Conservation (phyloP, 2,797 vertebrate genomes). For the Gallinago nigripennis region DNA sequence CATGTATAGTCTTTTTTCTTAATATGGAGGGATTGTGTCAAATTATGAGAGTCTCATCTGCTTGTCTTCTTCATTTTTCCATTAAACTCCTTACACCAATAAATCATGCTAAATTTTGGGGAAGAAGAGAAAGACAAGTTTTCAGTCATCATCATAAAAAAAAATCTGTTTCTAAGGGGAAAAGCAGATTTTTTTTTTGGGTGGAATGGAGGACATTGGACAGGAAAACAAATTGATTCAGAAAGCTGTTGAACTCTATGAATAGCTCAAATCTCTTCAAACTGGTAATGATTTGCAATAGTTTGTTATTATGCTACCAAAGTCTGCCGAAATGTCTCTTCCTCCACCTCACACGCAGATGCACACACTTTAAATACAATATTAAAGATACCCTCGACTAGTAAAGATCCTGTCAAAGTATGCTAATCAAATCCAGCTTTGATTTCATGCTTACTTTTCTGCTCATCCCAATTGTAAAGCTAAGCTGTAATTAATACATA, state of each 20-base stretch:
- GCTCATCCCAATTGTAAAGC: conserved; percentile 69
- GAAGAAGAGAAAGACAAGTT: not conserved
- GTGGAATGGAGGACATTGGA: not conserved
- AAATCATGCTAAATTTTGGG: not conserved
- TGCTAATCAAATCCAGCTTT: conserved; percentile 73
- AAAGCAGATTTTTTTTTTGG: not conserved
- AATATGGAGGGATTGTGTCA: not conserved
- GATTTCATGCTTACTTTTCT: conserved; percentile 73
- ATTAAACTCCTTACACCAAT: not conserved
- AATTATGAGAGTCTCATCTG: not conserved
- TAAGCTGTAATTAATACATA: conserved; percentile 78
- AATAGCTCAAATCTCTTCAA: not conserved
- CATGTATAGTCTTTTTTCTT: not conserved
- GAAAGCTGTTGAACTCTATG: not conserved
- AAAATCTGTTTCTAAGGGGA: not conserved
- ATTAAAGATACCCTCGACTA: not conserved
- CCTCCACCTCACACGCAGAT: not conserved
- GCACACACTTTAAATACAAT: not conserved
- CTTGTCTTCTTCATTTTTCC: not conserved
- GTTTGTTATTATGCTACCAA: not conserved
- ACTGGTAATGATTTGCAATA: not conserved
- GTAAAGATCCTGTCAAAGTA: conserved; percentile 63
- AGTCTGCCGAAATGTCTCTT: not conserved
- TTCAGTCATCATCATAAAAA: not conserved
- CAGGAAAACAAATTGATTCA: not conserved